A percentile compares a stretch with the other conserved stretches of the same genome.
These are phyloP conservation scores for Ecdyonurus torrentis DNA, from an alignment of 2,888 invertebrate genomes.

Conservation along the genomic window DNA sequence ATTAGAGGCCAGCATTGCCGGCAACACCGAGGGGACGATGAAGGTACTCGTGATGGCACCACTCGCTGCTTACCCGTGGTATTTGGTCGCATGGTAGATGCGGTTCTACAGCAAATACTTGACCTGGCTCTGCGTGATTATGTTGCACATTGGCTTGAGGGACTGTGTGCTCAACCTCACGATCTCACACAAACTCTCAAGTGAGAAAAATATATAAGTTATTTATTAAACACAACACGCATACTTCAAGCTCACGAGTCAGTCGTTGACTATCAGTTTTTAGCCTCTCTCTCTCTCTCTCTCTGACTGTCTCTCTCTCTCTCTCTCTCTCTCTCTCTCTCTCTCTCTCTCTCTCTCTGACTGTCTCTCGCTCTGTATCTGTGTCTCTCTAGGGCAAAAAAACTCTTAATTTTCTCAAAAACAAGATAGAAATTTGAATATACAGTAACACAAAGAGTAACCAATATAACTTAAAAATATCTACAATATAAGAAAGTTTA, in stretches of 20 bases:
- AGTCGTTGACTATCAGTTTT: too few relatives aligned
- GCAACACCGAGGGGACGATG: neutral
- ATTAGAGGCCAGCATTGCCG: neutral
- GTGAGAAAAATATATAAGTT: constrained; percentile 32
- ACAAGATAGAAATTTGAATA: too few relatives aligned
- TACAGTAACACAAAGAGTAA: too few relatives aligned
- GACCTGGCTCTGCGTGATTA: constrained; percentile 67
- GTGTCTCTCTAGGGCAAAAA: too few relatives aligned
- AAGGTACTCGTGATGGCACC: neutral
- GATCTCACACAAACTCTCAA: constrained; percentile 46
- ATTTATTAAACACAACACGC: too few relatives aligned
- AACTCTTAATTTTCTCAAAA: too few relatives aligned
- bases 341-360: too few relatives aligned
- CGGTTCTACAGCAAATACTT: constrained; percentile 63
- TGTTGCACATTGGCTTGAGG: constrained; percentile 55
- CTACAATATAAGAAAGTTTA: neutral
- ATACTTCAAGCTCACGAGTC: too few relatives aligned
- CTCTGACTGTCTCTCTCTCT: neutral
- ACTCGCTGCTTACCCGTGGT: constrained; percentile 47
- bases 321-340: too few relatives aligned
- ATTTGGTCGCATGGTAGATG: constrained; percentile 69
- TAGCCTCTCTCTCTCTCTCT: constrained; percentile 8
- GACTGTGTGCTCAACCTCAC: constrained; percentile 48
- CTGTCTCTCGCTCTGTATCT: too few relatives aligned
- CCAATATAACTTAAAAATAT: too few relatives aligned